Percentiles rank a stretch among this genome's conserved stretches.
These are phyloP conservation scores for Sardinella longiceps DNA, from an alignment of 2,797 vertebrate genomes.

Conservation along the genomic window DNA sequence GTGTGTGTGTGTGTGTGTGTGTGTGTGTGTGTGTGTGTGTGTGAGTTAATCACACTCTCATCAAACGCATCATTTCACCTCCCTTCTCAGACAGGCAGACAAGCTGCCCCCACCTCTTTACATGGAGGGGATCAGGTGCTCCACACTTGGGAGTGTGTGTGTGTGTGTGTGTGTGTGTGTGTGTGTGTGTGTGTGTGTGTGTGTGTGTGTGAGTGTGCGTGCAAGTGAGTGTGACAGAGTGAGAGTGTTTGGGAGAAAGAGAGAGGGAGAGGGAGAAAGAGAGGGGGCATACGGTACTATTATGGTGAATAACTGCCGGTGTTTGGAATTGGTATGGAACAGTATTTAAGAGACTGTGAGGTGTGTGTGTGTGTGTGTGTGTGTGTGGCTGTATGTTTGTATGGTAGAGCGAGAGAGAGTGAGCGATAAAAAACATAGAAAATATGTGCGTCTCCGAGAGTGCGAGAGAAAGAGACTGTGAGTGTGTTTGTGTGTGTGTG, in stretches of 20 bases:
- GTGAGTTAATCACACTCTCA: constrained; percentile 99
- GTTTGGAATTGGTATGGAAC: too few relatives aligned
- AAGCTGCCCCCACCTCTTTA: constrained; percentile 83
- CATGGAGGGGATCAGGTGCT: constrained; percentile 99
- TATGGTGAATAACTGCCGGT: background rate
- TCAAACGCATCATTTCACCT: constrained; percentile 99
- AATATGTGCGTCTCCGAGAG: background rate
- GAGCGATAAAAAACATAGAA: too few relatives aligned
- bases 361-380: background rate
- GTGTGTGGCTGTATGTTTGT: too few relatives aligned
- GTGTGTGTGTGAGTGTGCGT: constrained; percentile 60
- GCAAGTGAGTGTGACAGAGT: constrained; percentile 64
- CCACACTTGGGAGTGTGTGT: constrained; percentile 82
- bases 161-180: constrained; percentile 48
- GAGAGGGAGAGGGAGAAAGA: constrained; percentile 79
- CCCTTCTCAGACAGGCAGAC: constrained; percentile 99
- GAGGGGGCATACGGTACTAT: constrained; percentile 60
- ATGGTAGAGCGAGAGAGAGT: too few relatives aligned
- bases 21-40: constrained; percentile 44
- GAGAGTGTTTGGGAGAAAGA: constrained; percentile 74
- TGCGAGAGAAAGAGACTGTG: too few relatives aligned
- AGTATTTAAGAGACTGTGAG: background rate
- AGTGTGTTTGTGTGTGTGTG: too few relatives aligned
- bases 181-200: constrained; percentile 58
- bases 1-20: constrained; percentile 2